Evolutionary conservation across 2,888 invertebrate genomes (phyloP), one percentile per base, ranked within the genome.

Genomic region (Pyrgus malvae): DNA sequence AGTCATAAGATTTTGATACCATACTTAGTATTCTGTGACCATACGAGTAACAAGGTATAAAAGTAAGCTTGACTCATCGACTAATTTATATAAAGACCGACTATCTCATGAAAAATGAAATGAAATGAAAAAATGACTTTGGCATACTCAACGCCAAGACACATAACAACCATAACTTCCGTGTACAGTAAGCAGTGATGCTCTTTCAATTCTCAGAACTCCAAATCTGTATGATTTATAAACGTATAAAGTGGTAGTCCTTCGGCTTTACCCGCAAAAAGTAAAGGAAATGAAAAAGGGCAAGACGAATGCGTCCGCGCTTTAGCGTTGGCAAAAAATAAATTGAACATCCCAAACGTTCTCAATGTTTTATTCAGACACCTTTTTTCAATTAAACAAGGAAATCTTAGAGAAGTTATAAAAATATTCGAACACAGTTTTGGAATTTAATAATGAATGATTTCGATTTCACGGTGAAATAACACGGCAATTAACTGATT

Each of bases 161-260:
- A 25, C 41, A 11, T 14, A 5, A 21, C n/a, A 16, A 29, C 12
- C 29, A 29, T 29, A 49, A 41, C 21, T 11, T 16, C 12, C 21
- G 31, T 23, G 16, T 23, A 16, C 41, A 21, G 21, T 48, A 44
- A 40, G 29, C 31, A 29, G 16, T 33, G 41, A 42, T 38, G 46
- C 49, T 40, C 23, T 17, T 48, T 37, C 8, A 11, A 19, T 51
- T 56, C 9, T 51, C 11, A 9, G 42, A 16, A 44, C 33, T 44
- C 61, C 62, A 66, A 63, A 70, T 74, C 72, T 63, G 67, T 66
- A 45, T 51, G 69, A 59, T 59, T 59, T 56, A 59, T 56, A 50
- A 29, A 48, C 37, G 48, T 38, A 38, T 50, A 55, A 51, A 44
- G 17, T 27, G 41, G 17, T 50, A 55, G 55, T 25, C 45, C 53